phyloP scores from a whole-genome alignment of 2,113 vertebrate genomes.

The Callorhinus ursinus region DNA sequence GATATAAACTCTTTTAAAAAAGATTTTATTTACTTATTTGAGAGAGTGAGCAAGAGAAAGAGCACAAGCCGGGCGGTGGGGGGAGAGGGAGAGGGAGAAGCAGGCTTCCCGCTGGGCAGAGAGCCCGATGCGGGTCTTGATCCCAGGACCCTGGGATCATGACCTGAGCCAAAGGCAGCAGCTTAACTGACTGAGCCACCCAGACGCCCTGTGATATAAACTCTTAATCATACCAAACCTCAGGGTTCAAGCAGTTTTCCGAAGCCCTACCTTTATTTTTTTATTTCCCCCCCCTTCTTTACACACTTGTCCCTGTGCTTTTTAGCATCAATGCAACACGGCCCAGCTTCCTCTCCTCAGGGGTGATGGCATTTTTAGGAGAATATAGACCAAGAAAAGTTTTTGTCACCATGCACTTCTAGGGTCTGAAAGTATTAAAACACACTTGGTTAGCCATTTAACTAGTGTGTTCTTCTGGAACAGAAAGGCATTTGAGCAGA shows the following conservation, averaged over 20 bases:
- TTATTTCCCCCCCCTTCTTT: background rate
- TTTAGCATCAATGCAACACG: background rate
- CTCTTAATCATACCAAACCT: background rate
- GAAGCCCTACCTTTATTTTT: background rate
- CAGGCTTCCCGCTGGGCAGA: background rate
- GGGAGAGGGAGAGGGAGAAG: background rate
- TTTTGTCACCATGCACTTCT: background rate
- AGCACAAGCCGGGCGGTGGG: background rate
- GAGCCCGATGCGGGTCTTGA: background rate
- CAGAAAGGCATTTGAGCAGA: slow-evolving; percentile 11
- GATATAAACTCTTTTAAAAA: background rate
- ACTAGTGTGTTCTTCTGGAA: background rate
- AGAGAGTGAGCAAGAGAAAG: background rate
- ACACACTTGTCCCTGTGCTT: background rate
- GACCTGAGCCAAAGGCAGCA: background rate
- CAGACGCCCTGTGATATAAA: background rate
- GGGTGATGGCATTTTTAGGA: background rate
- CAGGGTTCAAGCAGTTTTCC: background rate
- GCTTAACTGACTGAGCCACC: background rate
- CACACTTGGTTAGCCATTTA: background rate
- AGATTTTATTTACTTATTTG: background rate
- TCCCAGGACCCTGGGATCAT: background rate
- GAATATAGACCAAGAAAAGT: background rate
- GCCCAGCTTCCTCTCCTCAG: background rate
- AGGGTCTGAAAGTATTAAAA: background rate